Evolutionary conservation across 2,113 vertebrate genomes (phyloP), one percentile per base, ranked within the genome.

Genomic region (Nesoenas mayeri): DNA sequence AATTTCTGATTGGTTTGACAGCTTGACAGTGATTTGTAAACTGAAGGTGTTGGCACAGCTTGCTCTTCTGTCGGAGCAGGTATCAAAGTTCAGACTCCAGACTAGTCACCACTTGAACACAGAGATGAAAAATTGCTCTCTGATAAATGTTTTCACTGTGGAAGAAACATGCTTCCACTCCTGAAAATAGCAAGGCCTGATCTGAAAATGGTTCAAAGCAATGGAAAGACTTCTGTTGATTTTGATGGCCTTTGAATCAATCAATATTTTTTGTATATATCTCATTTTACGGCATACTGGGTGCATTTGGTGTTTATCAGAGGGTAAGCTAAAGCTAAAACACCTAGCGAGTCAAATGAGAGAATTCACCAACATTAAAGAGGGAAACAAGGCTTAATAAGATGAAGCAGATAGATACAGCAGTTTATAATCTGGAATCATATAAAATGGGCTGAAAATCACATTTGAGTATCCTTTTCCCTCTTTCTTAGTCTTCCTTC

Each of bases 61-160:
- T 88, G 65, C 70, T 64, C 79, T 75, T 84, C 89, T 69, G 90
- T 72, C 16, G 17, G 93, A 94, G 95, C 83, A 88, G 90, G 89
- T 94, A 89, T 60, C 93, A 92, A 92, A 96, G 95, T 96, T 96
- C 95, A 95, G 83, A 15, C 84, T 88, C 88, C 75, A 78, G 75
- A 48, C 38, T 12, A 80, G 88, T 28, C 91, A 79, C 82, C 34
- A 10, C 85, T 88, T 78, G 62, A 93, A 74, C 67, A 61, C 60
- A 29, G 61, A 83, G 95, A 92, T 90, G 92, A 94, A 93, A 95
- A 93, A 90, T 69, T 47, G 73, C 88, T 81, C 44, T 24, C 72
- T 72, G 90, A 83, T 62, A 83, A 90, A 94, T 11, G 69, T 61
- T 88, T 88, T 75, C 79, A 36, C 16, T 44, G 75, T 18, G 15